Conservation (phyloP, 2,113 vertebrate species). For the Enhydra lutris region DNA sequence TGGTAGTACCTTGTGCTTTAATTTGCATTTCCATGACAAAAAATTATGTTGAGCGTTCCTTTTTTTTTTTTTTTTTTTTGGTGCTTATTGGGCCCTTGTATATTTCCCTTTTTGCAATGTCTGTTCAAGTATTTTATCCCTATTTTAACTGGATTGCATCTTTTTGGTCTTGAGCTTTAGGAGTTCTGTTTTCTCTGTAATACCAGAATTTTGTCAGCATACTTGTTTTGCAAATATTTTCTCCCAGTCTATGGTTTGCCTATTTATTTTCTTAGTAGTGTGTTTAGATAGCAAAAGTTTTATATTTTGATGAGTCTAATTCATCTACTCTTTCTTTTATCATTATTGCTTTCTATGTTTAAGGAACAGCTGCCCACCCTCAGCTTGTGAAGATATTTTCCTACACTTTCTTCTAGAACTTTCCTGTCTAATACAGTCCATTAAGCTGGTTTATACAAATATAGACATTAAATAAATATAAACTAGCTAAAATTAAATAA, state of each 20-base stretch:
- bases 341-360: not conserved
- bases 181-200: not conserved
- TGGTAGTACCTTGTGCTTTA: not conserved
- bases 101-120: not conserved
- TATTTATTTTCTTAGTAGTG: not conserved
- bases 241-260: not conserved
- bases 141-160: not conserved
- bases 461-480: not conserved
- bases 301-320: not conserved
- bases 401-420: not conserved
- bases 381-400: not conserved
- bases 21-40: not conserved
- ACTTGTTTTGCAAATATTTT: not conserved
- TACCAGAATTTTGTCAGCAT: not conserved
- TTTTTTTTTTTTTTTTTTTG: not conserved
- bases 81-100: not conserved
- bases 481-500: not conserved
- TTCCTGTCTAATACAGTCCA: not conserved
- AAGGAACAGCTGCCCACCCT: not conserved
- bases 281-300: not conserved
- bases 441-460: not conserved
- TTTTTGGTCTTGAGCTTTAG: not conserved
- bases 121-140: not conserved
- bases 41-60: not conserved
- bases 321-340: not conserved